Evolutionary conservation across 53 echinoderm and acorn worm species (phyloP).

Genomic region (Pentamera pediparva): DNA sequence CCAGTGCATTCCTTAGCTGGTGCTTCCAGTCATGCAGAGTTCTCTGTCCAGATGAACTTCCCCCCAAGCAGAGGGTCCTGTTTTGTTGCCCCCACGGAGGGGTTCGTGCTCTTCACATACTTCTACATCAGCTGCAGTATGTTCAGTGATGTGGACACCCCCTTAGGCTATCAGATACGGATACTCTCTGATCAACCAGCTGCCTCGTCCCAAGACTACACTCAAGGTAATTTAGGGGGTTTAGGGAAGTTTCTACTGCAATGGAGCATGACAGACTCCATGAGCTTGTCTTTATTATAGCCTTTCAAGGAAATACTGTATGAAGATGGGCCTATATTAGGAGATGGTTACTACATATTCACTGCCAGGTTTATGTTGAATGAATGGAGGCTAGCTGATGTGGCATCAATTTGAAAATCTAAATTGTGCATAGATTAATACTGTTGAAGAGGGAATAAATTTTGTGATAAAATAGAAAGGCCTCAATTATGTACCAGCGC

Average conservation of each 20-base stretch:
- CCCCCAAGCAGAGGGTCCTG: constrained; percentile 69
- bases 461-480: too few relatives aligned
- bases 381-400: too few relatives aligned
- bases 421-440: too few relatives aligned
- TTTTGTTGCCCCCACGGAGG: constrained; percentile 50
- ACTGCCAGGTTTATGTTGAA: too few relatives aligned
- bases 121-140: constrained; percentile 60
- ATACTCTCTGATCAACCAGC: constrained; percentile 25
- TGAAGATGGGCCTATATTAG: too few relatives aligned
- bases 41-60: constrained; percentile 55
- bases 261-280: background rate
- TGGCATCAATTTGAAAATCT: too few relatives aligned
- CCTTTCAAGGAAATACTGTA: too few relatives aligned
- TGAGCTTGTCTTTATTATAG: background rate
- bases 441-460: too few relatives aligned
- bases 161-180: constrained; percentile 53
- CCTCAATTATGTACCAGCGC: too few relatives aligned
- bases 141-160: constrained; percentile 68
- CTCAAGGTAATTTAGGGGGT: constrained; percentile 25
- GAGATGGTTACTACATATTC: too few relatives aligned
- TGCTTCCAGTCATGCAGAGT: constrained; percentile 62
- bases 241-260: constrained; percentile 18
- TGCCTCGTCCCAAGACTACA: background rate
- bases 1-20: constrained; percentile 72
- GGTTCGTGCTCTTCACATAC: constrained; percentile 59